Evolutionary conservation across 2,797 vertebrate genomes (phyloP).

Genomic region (Pantherophis vulpinus): DNA sequence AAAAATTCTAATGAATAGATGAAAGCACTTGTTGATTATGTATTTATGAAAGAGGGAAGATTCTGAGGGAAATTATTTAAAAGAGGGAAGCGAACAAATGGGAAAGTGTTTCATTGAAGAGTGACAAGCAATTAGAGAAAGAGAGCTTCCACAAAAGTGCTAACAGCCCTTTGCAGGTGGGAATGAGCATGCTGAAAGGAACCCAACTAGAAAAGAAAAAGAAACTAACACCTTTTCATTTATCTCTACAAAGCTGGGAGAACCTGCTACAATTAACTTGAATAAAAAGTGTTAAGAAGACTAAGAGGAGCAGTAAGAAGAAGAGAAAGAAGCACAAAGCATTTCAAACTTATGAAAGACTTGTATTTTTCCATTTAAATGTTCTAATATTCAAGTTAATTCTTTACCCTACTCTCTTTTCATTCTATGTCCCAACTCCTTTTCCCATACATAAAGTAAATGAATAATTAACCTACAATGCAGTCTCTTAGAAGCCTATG

Average conservation of each 20-base stretch:
- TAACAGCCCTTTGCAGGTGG: conserved; percentile 65
- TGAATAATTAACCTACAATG: not conserved
- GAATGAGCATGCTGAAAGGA: conserved; percentile 57
- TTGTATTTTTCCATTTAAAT: not conserved
- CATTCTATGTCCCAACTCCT: not conserved
- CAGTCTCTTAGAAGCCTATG: not conserved
- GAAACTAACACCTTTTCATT: conserved; percentile 53
- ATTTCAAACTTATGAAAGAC: not conserved
- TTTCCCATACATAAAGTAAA: not conserved
- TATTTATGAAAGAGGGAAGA: conserved; percentile 67
- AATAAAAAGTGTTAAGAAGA: conserved; percentile 50
- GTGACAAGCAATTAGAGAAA: conserved; percentile 55
- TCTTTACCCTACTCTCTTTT: not conserved
- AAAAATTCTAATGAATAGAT: conserved; percentile 66
- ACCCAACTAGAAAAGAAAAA: conserved; percentile 52
- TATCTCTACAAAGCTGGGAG: conserved; percentile 42
- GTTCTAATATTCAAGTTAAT: not conserved
- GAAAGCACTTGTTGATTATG: conserved; percentile 65
- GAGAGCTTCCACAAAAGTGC: conserved; percentile 59
- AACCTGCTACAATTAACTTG: conserved; percentile 43
- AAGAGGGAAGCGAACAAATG: conserved; percentile 63
- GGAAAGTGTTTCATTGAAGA: conserved; percentile 59
- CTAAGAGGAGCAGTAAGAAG: not conserved
- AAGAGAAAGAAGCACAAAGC: not conserved
- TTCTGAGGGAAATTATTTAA: conserved; percentile 61